Evolutionary conservation across 2,113 vertebrate species (phyloP), one percentile per base, ranked within the genome.

Genomic region (Vulpes vulpes): DNA sequence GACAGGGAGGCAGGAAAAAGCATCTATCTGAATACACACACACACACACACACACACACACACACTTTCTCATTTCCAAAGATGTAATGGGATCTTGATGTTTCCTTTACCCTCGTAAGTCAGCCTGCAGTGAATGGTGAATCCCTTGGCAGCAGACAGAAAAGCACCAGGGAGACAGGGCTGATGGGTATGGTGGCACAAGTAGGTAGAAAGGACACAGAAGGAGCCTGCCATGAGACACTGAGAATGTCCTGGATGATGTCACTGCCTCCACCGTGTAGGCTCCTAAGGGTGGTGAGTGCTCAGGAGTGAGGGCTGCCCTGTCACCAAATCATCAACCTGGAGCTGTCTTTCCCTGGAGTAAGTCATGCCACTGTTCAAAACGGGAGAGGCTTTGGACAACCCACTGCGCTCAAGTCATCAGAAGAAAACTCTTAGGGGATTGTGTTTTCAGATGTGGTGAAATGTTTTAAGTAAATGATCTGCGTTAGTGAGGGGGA

Each of bases 391-490:
- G 67, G 22, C 74, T 43, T 7, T 3, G 25, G 67, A 83, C n/a
- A 69, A 32, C 6, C 73, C 49, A 30, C 89, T 25, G 11, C 10
- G 38, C 27, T 8, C 60, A 11, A 64, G n/a, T 35, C 16, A 20
- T 78, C 53, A 22, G 81, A 43, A 82, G 59, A 51, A 49, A 89
- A 87, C 76, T 62, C 57, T 12, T 3, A 3, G 27, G 22, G 49
- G 38, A 51, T 1, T 38, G n/a, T 73, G 55, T 55, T 86, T 94
- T 59, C 6, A 94, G 65, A 78, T 10, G 32, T 12, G 16, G 14
- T 51, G n/a, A 94, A 16, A 60, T 65, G 64, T 62, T 95, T 95
- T 79, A 81, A 82, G 73, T 20, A 85, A 78, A 71, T 43, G n/a
- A 49, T 92, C 43, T 71, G 69, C 89, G 90, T 89, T 84, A 91